Evolutionary conservation across 2,888 invertebrate genomes (phyloP).

Genomic region (Pristionchus japonicus): DNA sequence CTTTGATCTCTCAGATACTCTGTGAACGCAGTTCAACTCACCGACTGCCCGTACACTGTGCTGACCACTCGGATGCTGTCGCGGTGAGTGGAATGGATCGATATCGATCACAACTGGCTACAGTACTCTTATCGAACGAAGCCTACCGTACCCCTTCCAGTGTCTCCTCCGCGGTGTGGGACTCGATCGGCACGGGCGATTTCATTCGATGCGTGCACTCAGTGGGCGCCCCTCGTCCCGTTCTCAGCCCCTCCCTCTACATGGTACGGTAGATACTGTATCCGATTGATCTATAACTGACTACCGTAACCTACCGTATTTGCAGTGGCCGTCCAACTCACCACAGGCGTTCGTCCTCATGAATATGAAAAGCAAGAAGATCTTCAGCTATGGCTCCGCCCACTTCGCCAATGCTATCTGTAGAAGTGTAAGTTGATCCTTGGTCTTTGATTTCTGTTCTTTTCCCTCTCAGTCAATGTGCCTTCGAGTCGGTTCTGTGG

Average conservation of each 20-base stretch:
- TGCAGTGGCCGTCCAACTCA: slow-evolving; percentile 44
- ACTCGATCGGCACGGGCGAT: slow-evolving; percentile 38
- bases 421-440: slow-evolving; percentile 6
- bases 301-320: neutral
- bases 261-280: slow-evolving; percentile 28
- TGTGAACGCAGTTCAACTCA: slow-evolving; percentile 37
- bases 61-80: slow-evolving; percentile 37
- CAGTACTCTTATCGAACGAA: no score
- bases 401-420: slow-evolving; percentile 42
- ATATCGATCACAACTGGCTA: no score
- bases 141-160: neutral
- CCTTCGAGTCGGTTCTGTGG: slow-evolving; percentile 22
- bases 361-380: slow-evolving; percentile 6
- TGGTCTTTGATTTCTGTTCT: neutral
- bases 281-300: neutral
- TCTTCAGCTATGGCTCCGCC: slow-evolving; percentile 39
- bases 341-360: slow-evolving; percentile 6
- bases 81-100: neutral
- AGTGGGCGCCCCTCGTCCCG: slow-evolving; percentile 35
- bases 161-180: slow-evolving; percentile 44
- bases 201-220: slow-evolving; percentile 45
- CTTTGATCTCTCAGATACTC: slow-evolving; percentile 43
- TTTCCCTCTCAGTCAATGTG: slow-evolving; percentile 2
- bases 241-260: neutral
- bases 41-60: slow-evolving; percentile 45